phyloP scores from a whole-genome alignment of 1,140 invertebrate genomes.

The Oncopeltus fasciatus region DNA sequence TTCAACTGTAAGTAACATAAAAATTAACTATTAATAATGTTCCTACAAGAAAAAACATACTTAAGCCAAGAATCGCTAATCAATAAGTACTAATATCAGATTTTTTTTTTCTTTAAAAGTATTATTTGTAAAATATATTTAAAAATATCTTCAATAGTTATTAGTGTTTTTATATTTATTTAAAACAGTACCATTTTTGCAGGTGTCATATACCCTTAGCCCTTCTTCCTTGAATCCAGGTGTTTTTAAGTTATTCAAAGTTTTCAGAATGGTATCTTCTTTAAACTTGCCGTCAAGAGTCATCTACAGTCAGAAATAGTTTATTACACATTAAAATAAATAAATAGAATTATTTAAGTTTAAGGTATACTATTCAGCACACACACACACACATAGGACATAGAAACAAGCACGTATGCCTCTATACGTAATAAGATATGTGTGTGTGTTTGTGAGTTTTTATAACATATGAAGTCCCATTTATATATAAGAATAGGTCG shows the following conservation, averaged over 20 bases:
- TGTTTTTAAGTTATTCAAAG: background rate
- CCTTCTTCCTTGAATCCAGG: background rate
- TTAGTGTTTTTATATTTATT: background rate
- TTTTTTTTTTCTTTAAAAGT: background rate
- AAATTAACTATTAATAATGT: background rate
- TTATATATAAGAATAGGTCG: too few species aligned
- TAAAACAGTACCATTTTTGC: background rate
- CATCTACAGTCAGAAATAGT: background rate
- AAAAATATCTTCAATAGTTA: background rate
- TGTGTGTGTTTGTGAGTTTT: too few species aligned
- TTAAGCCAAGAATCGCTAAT: background rate
- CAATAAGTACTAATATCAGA: background rate
- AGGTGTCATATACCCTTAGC: background rate
- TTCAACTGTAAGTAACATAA: background rate
- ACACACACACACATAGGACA: too few species aligned
- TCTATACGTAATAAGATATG: too few species aligned
- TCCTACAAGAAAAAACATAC: background rate
- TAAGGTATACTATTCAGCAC: too few species aligned
- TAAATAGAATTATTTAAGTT: too few species aligned
- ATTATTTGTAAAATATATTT: background rate
- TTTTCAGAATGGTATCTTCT: background rate
- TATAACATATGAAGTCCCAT: too few species aligned
- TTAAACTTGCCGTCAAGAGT: background rate
- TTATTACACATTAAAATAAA: too few species aligned
- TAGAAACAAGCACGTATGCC: too few species aligned